A percentile compares a stretch with the other conserved stretches of the same genome.
phyloP scores from a whole-genome alignment of 2,113 vertebrate species.

The Hypomesus transpacificus region DNA sequence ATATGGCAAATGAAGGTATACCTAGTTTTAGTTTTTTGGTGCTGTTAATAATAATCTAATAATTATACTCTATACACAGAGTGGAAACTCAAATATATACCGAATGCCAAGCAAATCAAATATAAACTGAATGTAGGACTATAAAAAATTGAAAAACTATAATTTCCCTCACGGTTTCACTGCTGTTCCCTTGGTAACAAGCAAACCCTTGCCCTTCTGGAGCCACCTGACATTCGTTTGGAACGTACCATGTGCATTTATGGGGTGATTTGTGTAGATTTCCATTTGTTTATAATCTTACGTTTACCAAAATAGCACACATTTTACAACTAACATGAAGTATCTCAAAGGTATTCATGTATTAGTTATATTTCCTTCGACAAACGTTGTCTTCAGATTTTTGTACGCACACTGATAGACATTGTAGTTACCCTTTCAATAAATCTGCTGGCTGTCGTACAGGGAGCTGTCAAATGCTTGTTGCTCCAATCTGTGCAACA shows the following conservation, averaged over 20 bases:
- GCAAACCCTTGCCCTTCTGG: constrained; percentile 71
- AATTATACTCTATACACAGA: no score
- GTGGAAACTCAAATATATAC: no score
- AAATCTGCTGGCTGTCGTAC: constrained; percentile 41
- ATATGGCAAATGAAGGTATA: no score
- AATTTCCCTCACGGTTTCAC: constrained; percentile 50
- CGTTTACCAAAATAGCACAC: rapidly evolving
- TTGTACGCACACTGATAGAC: background rate
- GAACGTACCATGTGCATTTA: constrained; percentile 56
- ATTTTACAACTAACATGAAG: background rate
- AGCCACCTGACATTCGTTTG: constrained; percentile 65
- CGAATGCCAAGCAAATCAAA: no score
- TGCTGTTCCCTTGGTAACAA: constrained; percentile 75
- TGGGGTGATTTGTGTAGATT: constrained; percentile 6
- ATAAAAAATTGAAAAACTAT: background rate
- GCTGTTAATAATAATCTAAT: no score
- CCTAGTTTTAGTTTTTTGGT: no score
- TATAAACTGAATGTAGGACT: no score
- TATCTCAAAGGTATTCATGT: rapidly evolving
- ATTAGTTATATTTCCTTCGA: background rate
- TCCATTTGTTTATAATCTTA: background rate
- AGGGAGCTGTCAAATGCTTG: constrained; percentile 76
- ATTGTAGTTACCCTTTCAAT: constrained; percentile 7
- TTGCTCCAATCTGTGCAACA: constrained; percentile 67
- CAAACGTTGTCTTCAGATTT: background rate